Evolutionary conservation across 2,888 invertebrate species (phyloP), one percentile per base, ranked within the genome.

Genomic region (Diaphora mendica): DNA sequence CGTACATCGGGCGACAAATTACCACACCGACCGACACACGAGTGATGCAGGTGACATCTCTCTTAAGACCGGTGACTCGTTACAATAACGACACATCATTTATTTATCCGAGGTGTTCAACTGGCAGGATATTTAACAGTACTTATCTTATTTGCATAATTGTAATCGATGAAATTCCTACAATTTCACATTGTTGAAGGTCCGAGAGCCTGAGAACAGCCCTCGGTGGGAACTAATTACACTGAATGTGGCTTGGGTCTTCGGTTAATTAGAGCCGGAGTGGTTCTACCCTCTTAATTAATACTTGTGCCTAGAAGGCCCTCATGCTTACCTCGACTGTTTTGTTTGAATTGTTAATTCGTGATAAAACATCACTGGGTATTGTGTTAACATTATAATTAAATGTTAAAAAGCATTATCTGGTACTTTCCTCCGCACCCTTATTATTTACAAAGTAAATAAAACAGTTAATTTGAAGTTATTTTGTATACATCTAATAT

Each of bases 261-360:
- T 93, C 94, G 91, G 93, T 95, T 95, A 95, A 95, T 95, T 95
- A 95, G 95, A 94, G 92, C 90, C 91, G 87, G 92, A 93, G 93
- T 91, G 94, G 93, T 90, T 91, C 93, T 93, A 94, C 94, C 95
- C 95, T 94, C 94, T 94, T 95, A 95, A 95, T 95, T 94, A 95
- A 95, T 95, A 94, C 94, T 94, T 93, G 91, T 91, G 91, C 92
- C 92, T 91, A 91, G 90, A 89, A 90, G 89, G 90, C 91, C 91
- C 92, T 91, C 89, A 90, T 90, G 91, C 90, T 91, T 91, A 92
- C 91, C 92, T 90, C 89, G 84, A 85, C 89, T 93, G 93, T 94
- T 94, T 93, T 94, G 93, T 94, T 93, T 93, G 90, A 92, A 93
- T 93, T 93, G 93, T 93, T 92, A 92, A 93, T 92, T 92, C 90